Evolutionary conservation across 2,888 invertebrate species (phyloP), one percentile per base, ranked within the genome.

Genomic region (Eupithecia pulchellata): DNA sequence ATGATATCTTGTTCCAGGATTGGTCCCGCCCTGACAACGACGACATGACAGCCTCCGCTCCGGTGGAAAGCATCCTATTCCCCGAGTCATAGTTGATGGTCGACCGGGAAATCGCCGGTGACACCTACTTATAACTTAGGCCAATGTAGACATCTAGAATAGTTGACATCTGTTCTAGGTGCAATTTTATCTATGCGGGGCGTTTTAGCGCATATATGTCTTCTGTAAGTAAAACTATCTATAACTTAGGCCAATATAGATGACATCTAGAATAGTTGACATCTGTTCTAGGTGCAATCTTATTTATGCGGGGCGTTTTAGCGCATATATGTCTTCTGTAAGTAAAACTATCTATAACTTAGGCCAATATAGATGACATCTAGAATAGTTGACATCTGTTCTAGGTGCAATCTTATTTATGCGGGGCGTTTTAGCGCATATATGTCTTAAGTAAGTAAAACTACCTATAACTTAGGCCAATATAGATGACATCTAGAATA

Each of bases 1-100:
- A n/a, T n/a, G n/a, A n/a, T n/a, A 42, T 66, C 2, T 55, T 11
- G 27, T 71, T 76, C 0, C 82, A 93, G 92, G 93, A 94, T 73
- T 94, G 93, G 93, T 93, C 93, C 0, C 86, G 87, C 0, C 84
- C 87, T 0, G 91, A 91, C 68, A 77, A 82, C 75, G 91, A 89
- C 47, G 92, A 93, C 75, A 84, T 93, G 90, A 89, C 87, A 0
- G 89, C 90, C 1, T 82, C 88, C 0, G 90, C 89, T 17, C 92
- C 93, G 0, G 91, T 91, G 1, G 93, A 94, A 73, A 92, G 91
- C 76, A 84, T 94, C 20, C 75, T 93, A 47, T 87, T 84, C 84
- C 83, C 90, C 0, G 93, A 94, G 77, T 91, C 93, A 68, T 94
- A 93, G 91, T 83, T 69, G 65, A 64, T 72, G 57, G 65, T 4